Conservation (phyloP, 2,888 invertebrate genomes). For the Lasioglossum leucozonium region DNA sequence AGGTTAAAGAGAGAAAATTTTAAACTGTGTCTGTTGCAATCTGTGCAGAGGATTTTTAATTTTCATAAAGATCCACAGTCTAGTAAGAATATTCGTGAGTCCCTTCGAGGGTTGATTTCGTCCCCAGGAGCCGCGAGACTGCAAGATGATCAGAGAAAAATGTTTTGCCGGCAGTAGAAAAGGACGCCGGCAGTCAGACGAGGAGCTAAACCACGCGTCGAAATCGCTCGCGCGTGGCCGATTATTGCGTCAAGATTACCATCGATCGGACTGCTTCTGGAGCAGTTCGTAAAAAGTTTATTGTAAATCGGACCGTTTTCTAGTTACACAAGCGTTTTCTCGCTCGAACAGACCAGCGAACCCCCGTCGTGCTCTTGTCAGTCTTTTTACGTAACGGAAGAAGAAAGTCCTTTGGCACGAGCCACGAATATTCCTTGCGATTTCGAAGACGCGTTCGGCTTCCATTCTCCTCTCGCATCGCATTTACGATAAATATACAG, state of each 20-base stretch:
- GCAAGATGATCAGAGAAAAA: not conserved
- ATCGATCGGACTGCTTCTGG: not conserved
- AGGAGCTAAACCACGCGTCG: not conserved
- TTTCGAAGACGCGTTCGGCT: not conserved
- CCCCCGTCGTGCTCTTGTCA: conserved; percentile 43
- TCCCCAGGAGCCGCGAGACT: too few relatives aligned
- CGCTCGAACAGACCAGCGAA: conserved; percentile 58
- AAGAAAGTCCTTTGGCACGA: conserved; percentile 49
- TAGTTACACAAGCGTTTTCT: conserved; percentile 68
- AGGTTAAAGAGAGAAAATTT: too few relatives aligned
- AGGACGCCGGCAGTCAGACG: not conserved
- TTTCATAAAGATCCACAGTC: too few relatives aligned
- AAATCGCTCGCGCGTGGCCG: not conserved
- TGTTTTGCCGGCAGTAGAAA: not conserved
- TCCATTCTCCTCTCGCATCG: not conserved
- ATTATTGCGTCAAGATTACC: not conserved
- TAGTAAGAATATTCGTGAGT: too few relatives aligned
- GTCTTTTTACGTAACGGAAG: conserved; percentile 66
- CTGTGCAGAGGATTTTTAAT: too few relatives aligned
- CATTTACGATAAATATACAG: not conserved
- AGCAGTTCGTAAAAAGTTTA: not conserved
- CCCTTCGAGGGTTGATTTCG: too few relatives aligned
- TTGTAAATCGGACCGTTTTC: conserved; percentile 53
- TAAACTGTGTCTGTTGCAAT: too few relatives aligned
- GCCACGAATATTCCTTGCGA: not conserved